These are phyloP conservation scores for Penaeus monodon DNA, from an alignment of 2,888 invertebrate species.

Conservation along the genomic window DNA sequence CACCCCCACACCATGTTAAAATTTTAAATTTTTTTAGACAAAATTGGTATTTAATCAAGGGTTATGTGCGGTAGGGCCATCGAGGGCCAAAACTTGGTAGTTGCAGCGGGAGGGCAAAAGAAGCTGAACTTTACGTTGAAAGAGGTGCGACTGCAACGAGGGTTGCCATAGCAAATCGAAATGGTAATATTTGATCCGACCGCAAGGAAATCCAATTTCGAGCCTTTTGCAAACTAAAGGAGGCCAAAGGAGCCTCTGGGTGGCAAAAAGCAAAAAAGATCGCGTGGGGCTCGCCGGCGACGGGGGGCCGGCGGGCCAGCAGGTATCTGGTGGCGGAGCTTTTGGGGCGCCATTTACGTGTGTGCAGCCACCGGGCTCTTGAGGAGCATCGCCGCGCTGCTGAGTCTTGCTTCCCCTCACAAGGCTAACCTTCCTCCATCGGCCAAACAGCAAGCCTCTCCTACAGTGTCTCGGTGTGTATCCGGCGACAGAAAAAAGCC, in stretches of 20 bases:
- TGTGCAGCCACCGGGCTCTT: slow-evolving; percentile 57
- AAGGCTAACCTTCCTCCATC: slow-evolving; percentile 53
- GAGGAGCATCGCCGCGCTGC: slow-evolving; percentile 51
- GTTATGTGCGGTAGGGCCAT: too few relatives aligned
- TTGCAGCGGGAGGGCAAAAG: too few relatives aligned
- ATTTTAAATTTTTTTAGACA: too few relatives aligned
- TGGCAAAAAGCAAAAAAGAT: background rate
- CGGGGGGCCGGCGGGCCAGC: slow-evolving; percentile 49
- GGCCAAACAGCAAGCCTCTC: slow-evolving; percentile 49
- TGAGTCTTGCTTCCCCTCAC: slow-evolving; percentile 36
- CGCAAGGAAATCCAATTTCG: background rate
- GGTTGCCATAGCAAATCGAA: too few relatives aligned
- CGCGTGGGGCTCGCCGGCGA: slow-evolving; percentile 18
- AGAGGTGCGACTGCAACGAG: too few relatives aligned
- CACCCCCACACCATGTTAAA: too few relatives aligned
- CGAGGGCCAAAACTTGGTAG: too few relatives aligned
- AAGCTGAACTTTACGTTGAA: too few relatives aligned
- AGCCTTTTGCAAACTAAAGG: background rate
- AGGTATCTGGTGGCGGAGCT: slow-evolving; percentile 49
- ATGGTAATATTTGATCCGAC: too few relatives aligned
- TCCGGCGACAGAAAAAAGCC: slow-evolving; percentile 29
- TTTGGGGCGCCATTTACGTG: slow-evolving; percentile 55
- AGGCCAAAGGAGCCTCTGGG: too few relatives aligned
- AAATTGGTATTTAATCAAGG: too few relatives aligned
- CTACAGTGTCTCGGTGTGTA: slow-evolving; percentile 17